Percentiles rank a stretch among this genome's conserved stretches.
Conservation (phyloP, 2,797 vertebrate genomes). For the Chelon auratus region DNA sequence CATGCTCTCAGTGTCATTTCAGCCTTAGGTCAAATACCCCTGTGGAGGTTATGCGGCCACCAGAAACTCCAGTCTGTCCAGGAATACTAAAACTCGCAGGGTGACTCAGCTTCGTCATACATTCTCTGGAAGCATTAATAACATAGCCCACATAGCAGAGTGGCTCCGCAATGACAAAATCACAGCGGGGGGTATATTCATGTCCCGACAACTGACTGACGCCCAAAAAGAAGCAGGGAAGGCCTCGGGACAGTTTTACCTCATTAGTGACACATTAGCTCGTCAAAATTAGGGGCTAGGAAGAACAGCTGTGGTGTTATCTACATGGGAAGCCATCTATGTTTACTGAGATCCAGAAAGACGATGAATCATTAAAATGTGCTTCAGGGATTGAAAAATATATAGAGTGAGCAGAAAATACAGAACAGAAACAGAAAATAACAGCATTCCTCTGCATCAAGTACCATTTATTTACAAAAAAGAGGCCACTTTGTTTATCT, state of each 20-base stretch:
- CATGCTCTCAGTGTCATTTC: slow-evolving; percentile 29
- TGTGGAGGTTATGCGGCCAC: slow-evolving; percentile 8
- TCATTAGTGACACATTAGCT: slow-evolving; percentile 24
- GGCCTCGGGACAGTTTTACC: slow-evolving; percentile 25
- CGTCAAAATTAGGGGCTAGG: slow-evolving; percentile 24
- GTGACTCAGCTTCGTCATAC: slow-evolving; percentile 59
- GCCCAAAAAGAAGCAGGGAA: slow-evolving; percentile 29
- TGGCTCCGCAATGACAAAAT: slow-evolving; percentile 46
- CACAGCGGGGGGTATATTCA: slow-evolving; percentile 29
- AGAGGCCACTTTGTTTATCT: background rate
- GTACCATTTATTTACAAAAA: background rate
- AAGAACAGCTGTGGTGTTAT: slow-evolving; percentile 39
- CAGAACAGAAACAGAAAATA: no score
- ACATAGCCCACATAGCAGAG: slow-evolving; percentile 60
- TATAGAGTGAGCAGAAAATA: background rate
- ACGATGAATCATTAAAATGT: background rate
- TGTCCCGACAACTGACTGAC: slow-evolving; percentile 51
- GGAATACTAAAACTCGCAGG: slow-evolving; percentile 32
- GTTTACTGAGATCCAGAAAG: background rate
- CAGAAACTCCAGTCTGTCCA: slow-evolving; percentile 41
- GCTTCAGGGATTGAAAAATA: background rate
- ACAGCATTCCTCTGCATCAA: no score
- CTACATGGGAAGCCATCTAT: slow-evolving; percentile 1
- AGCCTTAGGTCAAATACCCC: slow-evolving; percentile 15
- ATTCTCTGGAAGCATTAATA: slow-evolving; percentile 31